Evolutionary conservation across 64 coral and sea anemone species (phyloP).

Genomic region (Orbicella faveolata): DNA sequence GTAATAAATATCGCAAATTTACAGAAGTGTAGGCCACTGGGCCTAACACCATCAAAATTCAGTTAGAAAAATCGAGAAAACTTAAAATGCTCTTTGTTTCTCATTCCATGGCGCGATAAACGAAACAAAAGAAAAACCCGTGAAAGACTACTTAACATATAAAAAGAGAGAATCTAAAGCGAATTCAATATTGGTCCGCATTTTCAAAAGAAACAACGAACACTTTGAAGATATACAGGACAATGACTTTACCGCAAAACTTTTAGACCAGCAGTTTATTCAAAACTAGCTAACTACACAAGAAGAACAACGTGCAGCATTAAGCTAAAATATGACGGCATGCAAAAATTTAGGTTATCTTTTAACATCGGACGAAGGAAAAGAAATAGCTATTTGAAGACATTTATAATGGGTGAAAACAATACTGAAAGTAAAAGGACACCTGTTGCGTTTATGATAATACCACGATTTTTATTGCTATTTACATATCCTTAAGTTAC

Average conservation of each 20-base stretch:
- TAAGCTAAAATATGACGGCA: neutral
- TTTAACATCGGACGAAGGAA: neutral
- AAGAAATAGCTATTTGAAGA: neutral
- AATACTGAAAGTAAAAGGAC: neutral
- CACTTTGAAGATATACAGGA: neutral
- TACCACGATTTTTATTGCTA: neutral
- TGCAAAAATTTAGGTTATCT: neutral
- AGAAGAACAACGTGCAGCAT: neutral
- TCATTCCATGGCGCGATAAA: neutral
- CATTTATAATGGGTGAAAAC: neutral
- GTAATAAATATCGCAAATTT: no score
- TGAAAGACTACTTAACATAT: neutral
- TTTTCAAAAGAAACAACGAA: neutral
- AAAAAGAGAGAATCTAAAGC: neutral
- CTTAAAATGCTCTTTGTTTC: neutral
- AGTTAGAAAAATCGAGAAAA: neutral
- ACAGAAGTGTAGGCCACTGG: no score
- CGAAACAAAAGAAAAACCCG: neutral
- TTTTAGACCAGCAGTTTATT: neutral
- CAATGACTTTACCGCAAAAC: neutral
- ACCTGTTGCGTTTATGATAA: neutral
- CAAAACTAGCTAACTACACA: neutral
- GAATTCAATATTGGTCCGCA: neutral
- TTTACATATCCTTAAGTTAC: no score
- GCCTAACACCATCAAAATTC: neutral